phyloP scores from a whole-genome alignment of 2,888 invertebrate genomes.

The Phanerotoma sp. region DNA sequence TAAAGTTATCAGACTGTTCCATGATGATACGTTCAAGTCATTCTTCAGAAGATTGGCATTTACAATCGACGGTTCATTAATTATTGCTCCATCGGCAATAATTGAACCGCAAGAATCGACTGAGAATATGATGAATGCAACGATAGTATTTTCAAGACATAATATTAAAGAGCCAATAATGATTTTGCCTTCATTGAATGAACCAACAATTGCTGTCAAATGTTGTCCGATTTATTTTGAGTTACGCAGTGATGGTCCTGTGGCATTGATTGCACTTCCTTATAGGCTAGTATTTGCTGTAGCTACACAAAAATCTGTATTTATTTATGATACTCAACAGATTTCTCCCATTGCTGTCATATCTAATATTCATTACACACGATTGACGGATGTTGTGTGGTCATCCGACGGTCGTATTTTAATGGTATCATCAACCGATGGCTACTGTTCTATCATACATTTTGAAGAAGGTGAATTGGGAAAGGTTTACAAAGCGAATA shows the following conservation, averaged over 20 bases:
- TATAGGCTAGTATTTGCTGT: constrained; percentile 89
- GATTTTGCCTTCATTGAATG: constrained; percentile 75
- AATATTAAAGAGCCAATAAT: constrained; percentile 70
- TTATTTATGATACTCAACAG: constrained; percentile 88
- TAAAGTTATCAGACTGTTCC: constrained; percentile 72
- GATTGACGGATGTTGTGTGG: constrained; percentile 85
- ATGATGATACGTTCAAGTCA: constrained; percentile 91
- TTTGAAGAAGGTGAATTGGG: constrained; percentile 77
- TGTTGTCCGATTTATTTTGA: constrained; percentile 78
- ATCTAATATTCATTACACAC: constrained; percentile 86
- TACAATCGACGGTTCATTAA: constrained; percentile 86
- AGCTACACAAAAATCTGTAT: constrained; percentile 82
- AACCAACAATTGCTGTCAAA: constrained; percentile 79
- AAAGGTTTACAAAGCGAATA: constrained; percentile 57
- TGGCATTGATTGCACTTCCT: constrained; percentile 64
- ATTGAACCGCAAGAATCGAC: constrained; percentile 72
- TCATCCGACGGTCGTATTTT: constrained; percentile 76
- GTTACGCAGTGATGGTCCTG: constrained; percentile 62
- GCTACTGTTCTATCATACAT: constrained; percentile 83
- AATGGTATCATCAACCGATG: constrained; percentile 84
- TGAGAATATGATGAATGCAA: constrained; percentile 62
- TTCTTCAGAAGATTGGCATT: constrained; percentile 89
- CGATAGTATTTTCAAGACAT: constrained; percentile 63
- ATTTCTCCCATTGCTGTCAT: constrained; percentile 75
- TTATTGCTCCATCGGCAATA: constrained; percentile 90